Evolutionary conservation across 2,113 vertebrate genomes (phyloP).

Genomic region (Barbus barbus): DNA sequence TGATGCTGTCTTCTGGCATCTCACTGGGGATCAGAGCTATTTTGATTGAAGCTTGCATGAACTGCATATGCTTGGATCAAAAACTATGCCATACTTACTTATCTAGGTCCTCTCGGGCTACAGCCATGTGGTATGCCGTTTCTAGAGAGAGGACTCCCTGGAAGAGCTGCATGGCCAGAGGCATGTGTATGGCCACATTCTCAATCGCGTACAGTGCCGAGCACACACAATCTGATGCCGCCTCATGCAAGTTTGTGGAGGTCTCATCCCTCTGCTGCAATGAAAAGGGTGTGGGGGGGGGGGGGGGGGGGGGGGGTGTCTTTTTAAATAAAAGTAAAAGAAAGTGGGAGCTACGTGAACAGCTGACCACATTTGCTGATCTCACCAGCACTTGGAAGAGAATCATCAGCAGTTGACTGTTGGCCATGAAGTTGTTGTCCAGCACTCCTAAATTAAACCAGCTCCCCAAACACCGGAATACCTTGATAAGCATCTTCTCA

Average conservation of each 20-base stretch:
- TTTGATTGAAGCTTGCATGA: background rate
- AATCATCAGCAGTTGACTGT: constrained; percentile 90
- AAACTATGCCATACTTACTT: constrained; percentile 77
- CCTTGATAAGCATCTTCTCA: constrained; percentile 98
- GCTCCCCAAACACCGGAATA: constrained; percentile 95
- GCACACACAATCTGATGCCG: constrained; percentile 93
- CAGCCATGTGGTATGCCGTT: constrained; percentile 97
- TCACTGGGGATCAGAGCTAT: background rate
- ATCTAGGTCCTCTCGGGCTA: constrained; percentile 96
- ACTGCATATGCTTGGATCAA: background rate
- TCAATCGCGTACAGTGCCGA: constrained; percentile 96
- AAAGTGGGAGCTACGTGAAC: background rate
- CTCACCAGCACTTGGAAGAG: constrained; percentile 98
- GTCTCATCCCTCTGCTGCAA: constrained; percentile 93
- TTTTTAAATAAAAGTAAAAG: background rate
- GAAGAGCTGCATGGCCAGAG: constrained; percentile 91
- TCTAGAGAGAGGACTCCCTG: constrained; percentile 94
- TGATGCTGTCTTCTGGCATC: no score
- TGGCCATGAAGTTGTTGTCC: constrained; percentile 98
- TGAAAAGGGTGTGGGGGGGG: no score
- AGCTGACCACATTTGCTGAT: constrained; percentile 14
- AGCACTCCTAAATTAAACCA: constrained; percentile 98
- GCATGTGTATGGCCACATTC: constrained; percentile 89
- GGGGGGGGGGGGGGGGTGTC: no score
- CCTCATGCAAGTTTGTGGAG: constrained; percentile 92